A percentile compares a stretch with the other conserved stretches of the same genome.
These are phyloP conservation scores for Hydrophis major DNA, from an alignment of 2,797 vertebrate genomes.

Conservation along the genomic window DNA sequence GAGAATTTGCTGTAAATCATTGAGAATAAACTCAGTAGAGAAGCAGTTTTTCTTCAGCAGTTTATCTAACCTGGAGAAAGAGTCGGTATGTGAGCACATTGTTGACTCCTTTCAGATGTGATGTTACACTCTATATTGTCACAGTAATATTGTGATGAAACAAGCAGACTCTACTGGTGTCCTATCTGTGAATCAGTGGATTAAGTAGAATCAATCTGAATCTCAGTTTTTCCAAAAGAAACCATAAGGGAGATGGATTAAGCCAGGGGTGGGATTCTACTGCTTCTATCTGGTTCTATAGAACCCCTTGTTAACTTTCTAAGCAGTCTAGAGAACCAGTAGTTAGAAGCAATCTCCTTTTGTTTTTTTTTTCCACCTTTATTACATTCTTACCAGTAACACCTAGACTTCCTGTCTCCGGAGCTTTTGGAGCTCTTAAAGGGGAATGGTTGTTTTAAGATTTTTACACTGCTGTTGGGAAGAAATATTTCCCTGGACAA, in stretches of 20 bases:
- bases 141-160: constrained; percentile 40
- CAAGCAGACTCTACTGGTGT: constrained; percentile 41
- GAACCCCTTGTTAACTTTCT: no score
- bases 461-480: no score
- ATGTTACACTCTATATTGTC: constrained; percentile 29
- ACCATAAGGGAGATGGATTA: not conserved
- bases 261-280: not conserved
- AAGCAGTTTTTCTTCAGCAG: constrained; percentile 37
- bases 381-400: no score
- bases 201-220: not conserved
- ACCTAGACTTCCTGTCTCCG: no score
- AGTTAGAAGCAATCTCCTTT: no score
- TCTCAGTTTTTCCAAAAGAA: constrained; percentile 38
- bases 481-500: no score
- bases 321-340: no score
- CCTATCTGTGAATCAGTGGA: constrained; percentile 21
- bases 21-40: constrained; percentile 25
- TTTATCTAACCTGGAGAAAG: constrained; percentile 33
- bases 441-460: no score
- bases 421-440: no score
- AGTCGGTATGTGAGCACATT: constrained; percentile 41
- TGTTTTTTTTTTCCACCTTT: no score
- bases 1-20: constrained; percentile 53
- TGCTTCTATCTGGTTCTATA: no score
- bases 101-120: not conserved